Conservation (phyloP, 92 coral and sea anemone species). For the Hydrozoanthus gracilis region DNA sequence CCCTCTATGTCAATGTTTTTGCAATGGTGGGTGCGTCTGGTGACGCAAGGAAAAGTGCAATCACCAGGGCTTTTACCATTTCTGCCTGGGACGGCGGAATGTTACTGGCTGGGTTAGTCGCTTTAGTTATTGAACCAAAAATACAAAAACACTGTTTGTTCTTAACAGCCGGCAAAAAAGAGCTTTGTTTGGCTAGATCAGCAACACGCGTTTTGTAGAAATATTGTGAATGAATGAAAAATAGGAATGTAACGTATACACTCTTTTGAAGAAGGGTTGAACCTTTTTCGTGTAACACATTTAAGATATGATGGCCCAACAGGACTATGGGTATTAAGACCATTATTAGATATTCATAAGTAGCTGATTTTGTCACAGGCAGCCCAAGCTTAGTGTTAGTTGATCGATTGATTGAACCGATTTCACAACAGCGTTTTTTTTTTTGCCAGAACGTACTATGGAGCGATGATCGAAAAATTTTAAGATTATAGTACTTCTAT, state of each 20-base stretch:
- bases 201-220: not conserved
- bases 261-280: too few species aligned
- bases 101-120: slow-evolving; percentile 2
- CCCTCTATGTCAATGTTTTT: not conserved
- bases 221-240: too few species aligned
- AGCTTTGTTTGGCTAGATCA: slow-evolving; percentile 20
- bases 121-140: slow-evolving; percentile 7
- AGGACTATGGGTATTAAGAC: too few species aligned
- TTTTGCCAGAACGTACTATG: not conserved
- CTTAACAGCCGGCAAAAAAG: not conserved
- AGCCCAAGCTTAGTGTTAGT: too few species aligned
- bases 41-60: slow-evolving; percentile 22
- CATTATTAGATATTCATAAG: too few species aligned
- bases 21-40: slow-evolving; percentile 19
- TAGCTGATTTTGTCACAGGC: too few species aligned
- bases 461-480: not conserved
- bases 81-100: slow-evolving; percentile 14
- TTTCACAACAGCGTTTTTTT: not conserved
- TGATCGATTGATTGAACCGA: too few species aligned
- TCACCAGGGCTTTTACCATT: slow-evolving; percentile 1
- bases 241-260: too few species aligned
- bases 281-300: too few species aligned
- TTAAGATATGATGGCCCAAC: not conserved
- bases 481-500: not conserved
- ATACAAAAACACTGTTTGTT: slow-evolving; percentile 14